phyloP scores from a whole-genome alignment of 2,113 vertebrate genomes.

The Neodontobutis hainanensis region DNA sequence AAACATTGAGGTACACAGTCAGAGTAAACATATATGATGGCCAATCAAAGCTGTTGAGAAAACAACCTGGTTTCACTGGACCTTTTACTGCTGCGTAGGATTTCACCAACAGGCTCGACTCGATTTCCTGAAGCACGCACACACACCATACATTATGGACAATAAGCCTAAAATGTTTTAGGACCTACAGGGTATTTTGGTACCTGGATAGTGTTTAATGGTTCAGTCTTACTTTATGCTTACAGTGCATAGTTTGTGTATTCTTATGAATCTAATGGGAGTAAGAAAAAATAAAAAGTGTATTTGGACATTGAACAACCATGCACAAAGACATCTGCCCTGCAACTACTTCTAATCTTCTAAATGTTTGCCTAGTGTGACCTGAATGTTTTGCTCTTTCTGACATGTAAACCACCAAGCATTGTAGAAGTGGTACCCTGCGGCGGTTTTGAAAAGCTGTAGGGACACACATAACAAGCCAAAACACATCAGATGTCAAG shows the following conservation, averaged over 20 bases:
- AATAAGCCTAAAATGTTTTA: slow-evolving; percentile 2
- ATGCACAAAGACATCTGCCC: not conserved
- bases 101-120: slow-evolving; percentile 56
- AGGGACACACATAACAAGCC: slow-evolving; percentile 16
- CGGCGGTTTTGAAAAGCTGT: slow-evolving; percentile 21
- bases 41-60: slow-evolving; percentile 72
- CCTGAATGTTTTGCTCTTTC: slow-evolving; percentile 17
- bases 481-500: slow-evolving; percentile 10
- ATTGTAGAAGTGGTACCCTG: slow-evolving; percentile 28
- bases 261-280: not conserved
- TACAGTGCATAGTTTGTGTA: not conserved
- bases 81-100: slow-evolving; percentile 53
- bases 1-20: slow-evolving; percentile 58
- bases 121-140: slow-evolving; percentile 41
- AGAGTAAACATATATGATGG: slow-evolving; percentile 71
- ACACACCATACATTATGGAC: slow-evolving; percentile 8
- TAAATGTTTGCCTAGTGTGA: slow-evolving; percentile 35
- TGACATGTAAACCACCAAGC: slow-evolving; percentile 28
- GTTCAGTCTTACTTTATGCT: not conserved
- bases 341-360: slow-evolving; percentile 1
- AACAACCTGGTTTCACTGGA: slow-evolving; percentile 63
- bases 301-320: not conserved
- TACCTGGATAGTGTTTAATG: slow-evolving; percentile 2
- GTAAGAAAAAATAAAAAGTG: not conserved
- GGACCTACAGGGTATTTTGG: not conserved